Evolutionary conservation across 2,797 vertebrate species (phyloP), one percentile per base, ranked within the genome.

Genomic region (Leptodactylus fallax): DNA sequence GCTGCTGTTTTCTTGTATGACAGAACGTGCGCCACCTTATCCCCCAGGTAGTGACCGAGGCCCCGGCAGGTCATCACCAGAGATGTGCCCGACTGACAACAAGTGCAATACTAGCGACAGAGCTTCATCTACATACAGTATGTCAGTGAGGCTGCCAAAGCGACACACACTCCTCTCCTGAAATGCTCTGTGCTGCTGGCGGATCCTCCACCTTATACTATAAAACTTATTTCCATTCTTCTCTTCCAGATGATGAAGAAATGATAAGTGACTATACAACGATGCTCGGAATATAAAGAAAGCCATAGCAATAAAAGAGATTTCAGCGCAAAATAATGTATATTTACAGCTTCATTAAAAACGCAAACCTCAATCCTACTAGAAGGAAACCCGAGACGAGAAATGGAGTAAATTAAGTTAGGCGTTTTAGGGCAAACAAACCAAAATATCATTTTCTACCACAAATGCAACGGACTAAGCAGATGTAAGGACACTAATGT

Each of bases 341-440:
- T 27, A 23, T 36, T 27, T 16, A 14, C 25, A 36, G 27, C 19
- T 27, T 69, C 14, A 27, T 27, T 16, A 61, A 69, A 1, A 69
- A 69, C 65, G 12, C 9, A 27, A 69, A 23, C 12, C 2, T 12
- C 7, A 36, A 36, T 36, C 4, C 36, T 36, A 36, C 36, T 8
- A 14, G n/a, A 25, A 25, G 19, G 23, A 78, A 27, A 3, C n/a
- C 8, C 3, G 55, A 27, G 4, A 81, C 17, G 81, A 83, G 65
- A 72, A 56, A 72, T 55, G 14, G 25, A 19, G 14, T 11, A 45
- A 71, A 36, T 36, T 36, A 36, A 36, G 36, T 36, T 36, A 36
- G 36, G 36, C 36, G 11, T 71, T 36, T n/a, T 17, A 63, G 23
- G 60, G 21, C 45, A 82, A 81, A 87, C 63, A 49, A 76, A 60